Base-by-base conservation (phyloP, 2,888 invertebrate genomes). In the Acheta domesticus region DNA sequence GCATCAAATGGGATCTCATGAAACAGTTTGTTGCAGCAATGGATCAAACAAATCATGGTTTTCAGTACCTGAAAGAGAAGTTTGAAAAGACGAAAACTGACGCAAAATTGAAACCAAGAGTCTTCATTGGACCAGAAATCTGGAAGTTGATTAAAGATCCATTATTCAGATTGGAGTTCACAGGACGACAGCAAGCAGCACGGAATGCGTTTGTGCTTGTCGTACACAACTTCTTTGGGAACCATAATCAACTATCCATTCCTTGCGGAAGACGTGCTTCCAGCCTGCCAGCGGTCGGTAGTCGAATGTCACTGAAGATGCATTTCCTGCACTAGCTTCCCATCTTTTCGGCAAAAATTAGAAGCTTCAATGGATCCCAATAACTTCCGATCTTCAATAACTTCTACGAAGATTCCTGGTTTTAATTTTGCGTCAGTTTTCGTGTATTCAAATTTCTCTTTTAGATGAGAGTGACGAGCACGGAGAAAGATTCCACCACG, bases 101-200 rank as follows among this genome's bases (percentile, higher is more conserved):
- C 49, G 77, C 77, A 77, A 48, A 77, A 77, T 77, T 77, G 77
- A 77, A 48, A 49, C 48, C 77, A 77, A 48, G 36, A 77, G 49
- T 49, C 20, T 48, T 77, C 48, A 77, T 77, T 77, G 49, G 49
- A 20, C 11, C 77, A 77, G 77, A 77, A 20, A 48, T n/a, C 77
- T 2, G 36, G 20, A 11, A 77, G 49, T 77, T 49, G 49, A 49
- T 49, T 48, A 2, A 48, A 49, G 49, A 77, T 49, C 48, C 49
- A 20, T 49, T 48, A 1, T 77, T 77, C 77, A 48, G 77, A 49
- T 12, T 49, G 49, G 49, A 77, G 19, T 48, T 77, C 48, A 77
- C n/a, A n/a, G 20, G n/a, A n/a, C 77, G 16, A n/a, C 48, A 49
- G 49, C 77, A 49, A 11, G 4, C 48, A 77, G 49, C 1, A 1